Evolutionary conservation across 53 echinoderm and acorn worm genomes (phyloP), one percentile per base, ranked within the genome.

Genomic region (Zoroaster sp.): DNA sequence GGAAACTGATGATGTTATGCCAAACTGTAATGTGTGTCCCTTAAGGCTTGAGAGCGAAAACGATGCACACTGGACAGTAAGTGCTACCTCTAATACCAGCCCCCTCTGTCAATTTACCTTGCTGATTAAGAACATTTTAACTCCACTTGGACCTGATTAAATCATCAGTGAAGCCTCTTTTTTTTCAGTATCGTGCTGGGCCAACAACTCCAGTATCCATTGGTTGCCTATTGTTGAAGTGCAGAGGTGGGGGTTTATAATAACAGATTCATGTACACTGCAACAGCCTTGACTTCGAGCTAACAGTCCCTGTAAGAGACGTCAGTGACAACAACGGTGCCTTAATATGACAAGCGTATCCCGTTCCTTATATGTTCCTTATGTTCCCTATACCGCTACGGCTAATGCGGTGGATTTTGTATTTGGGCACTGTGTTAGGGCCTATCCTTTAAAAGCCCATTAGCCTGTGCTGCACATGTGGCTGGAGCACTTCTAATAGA

Each of bases 381-480:
- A n/a, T n/a, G n/a, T n/a, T n/a, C n/a, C n/a, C n/a, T n/a, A n/a
- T n/a, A n/a, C n/a, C n/a, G n/a, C n/a, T n/a, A 23, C 42, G 40
- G 38, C 82, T 82, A 82, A 82, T 82, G 82, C 82, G 66, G 66
- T 82, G 82, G 89, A 89, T 89, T 89, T 89, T 89, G 69, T 80
- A 78, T 89, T 89, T 89, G 72, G 89, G 70, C 80, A 66, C 44
- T 66, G 38, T 66, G 13, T 25, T 82, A 30, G 66, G 69, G 77
- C 77, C 77, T n/a, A 41, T 89, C 69, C 89, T 89, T 63, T 79
- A 79, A 89, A 89, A 79, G 80, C 80, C 89, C 89, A 89, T 89
- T 89, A 89, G 89, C 71, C 49, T 30, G 73, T 14, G 42, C 74
- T 31, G 87, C 74, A 54, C 72, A 72, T 86, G 87, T 72, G 72